A percentile compares a stretch with the other conserved stretches of the same genome.
Conservation (phyloP, 1,140 invertebrate species). For the Oryctes rhinoceros region DNA sequence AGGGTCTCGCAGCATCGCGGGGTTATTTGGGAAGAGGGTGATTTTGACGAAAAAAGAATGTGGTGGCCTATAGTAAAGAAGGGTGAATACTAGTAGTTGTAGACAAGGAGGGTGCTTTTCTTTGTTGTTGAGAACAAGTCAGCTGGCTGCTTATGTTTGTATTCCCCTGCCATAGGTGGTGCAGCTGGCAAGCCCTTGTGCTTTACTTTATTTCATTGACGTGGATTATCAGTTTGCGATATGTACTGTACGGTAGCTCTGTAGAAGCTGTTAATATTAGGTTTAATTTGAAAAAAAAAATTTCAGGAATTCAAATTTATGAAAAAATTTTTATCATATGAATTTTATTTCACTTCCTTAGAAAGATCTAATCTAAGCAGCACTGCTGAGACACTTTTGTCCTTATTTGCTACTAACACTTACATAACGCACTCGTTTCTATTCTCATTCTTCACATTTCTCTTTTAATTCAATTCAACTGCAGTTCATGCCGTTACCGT, state of each 20-base stretch:
- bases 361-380: no score
- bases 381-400: no score
- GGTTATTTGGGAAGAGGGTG: slow-evolving; percentile 34
- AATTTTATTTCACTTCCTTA: no score
- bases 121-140: slow-evolving; percentile 47
- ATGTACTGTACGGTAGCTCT: neutral
- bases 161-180: slow-evolving; percentile 38
- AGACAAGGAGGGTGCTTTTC: slow-evolving; percentile 45
- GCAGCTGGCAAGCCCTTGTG: slow-evolving; percentile 42
- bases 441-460: no score
- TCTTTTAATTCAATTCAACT: no score
- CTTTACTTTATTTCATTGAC: slow-evolving; percentile 34
- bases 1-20: slow-evolving; percentile 17
- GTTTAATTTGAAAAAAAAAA: neutral
- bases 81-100: slow-evolving; percentile 42
- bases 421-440: no score
- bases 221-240: neutral
- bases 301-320: no score
- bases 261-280: neutral
- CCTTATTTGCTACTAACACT: no score
- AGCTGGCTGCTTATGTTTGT: slow-evolving; percentile 44
- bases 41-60: slow-evolving; percentile 44
- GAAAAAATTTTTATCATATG: no score
- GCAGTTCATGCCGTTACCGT: no score
- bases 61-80: slow-evolving; percentile 41